Base-by-base conservation (phyloP, 2,888 invertebrate genomes). In the Smittia aterrima region DNA sequence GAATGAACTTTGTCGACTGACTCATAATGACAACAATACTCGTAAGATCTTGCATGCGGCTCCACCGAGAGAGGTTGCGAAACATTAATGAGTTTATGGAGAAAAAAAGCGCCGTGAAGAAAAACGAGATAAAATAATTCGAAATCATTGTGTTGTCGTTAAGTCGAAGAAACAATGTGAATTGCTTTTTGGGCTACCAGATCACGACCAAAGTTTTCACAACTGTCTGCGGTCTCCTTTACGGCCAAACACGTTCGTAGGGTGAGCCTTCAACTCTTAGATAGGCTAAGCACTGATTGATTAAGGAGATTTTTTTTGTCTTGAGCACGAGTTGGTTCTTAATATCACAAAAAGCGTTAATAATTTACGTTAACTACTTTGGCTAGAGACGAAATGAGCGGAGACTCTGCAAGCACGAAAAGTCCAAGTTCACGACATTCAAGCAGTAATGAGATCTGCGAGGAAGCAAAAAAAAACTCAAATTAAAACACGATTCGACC, bases 301-400 rank as follows among this genome's bases (percentile, higher is more conserved):
- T 47, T 11, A 47, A 47, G 16, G 47, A 47, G 47, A 47, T 47
- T 47, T 6, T 32, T 32, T 32, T 32, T 32, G 32, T 9, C 4
- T 9, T 32, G 9, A 9, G 32, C 32, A 32, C 32, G 32, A 47
- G 16, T n/a, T 47, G 47, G 11, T 47, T 16, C 47, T 47, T 11
- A n/a, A 16, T 47, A 47, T 47, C 47, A n/a, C 47, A 47, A 47
- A 47, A 47, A n/a, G 47, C 47, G 47, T 47, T 11, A 47, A 47
- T 47, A 47, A 47, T 47, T n/a, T n/a, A n/a, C n/a, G n/a, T n/a
- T n/a, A n/a, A n/a, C 32, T 6, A 9, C 32, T 32, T 32, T 9
- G 32, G 4, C 3, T 32, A 9, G 32, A 32, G 9, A 32, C 32
- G n/a, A n/a, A n/a, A n/a, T n/a, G 38, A 38, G 38, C 38, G 38